Evolutionary conservation across 1,140 invertebrate species (phyloP).

Genomic region (Drosophila kepulauana): DNA sequence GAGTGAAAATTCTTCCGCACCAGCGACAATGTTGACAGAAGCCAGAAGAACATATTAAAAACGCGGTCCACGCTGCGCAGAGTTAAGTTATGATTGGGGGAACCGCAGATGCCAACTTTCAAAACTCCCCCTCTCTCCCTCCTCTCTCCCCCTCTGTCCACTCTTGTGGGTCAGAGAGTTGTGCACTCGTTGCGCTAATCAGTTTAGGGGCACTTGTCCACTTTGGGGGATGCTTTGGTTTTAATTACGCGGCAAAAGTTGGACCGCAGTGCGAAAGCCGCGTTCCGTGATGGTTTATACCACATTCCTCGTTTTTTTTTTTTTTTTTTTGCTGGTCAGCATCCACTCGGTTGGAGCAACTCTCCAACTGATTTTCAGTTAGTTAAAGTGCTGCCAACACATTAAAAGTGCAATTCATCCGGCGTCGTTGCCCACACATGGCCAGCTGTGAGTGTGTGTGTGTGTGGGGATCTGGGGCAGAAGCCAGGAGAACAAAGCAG

Average conservation of each 20-base stretch:
- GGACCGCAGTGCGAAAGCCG: constrained; percentile 45
- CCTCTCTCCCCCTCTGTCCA: too few relatives aligned
- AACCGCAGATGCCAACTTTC: neutral
- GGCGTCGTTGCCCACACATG: constrained; percentile 72
- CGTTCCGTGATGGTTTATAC: constrained; percentile 5
- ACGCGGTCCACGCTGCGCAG: constrained; percentile 12
- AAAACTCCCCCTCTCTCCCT: neutral
- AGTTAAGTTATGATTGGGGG: constrained; percentile 22
- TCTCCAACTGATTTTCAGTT: constrained; percentile 61
- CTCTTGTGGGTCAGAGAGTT: neutral
- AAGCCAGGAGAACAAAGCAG: neutral
- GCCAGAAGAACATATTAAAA: constrained; percentile 37
- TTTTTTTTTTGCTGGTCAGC: constrained; percentile 12
- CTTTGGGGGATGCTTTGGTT: constrained; percentile 81
- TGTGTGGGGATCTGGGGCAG: neutral
- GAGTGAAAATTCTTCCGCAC: neutral
- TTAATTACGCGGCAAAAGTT: constrained; percentile 82
- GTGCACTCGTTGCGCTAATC: constrained; percentile 68
- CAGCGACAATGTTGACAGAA: constrained; percentile 31
- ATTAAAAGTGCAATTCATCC: constrained; percentile 81
- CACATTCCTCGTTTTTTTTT: neutral
- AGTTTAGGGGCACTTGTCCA: constrained; percentile 79
- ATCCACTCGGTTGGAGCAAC: constrained; percentile 1
- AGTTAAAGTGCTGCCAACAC: constrained; percentile 80
- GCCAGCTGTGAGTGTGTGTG: neutral